These are phyloP conservation scores for Thalassarche chlororhynchos DNA, from an alignment of 2,113 vertebrate genomes.

Conservation along the genomic window DNA sequence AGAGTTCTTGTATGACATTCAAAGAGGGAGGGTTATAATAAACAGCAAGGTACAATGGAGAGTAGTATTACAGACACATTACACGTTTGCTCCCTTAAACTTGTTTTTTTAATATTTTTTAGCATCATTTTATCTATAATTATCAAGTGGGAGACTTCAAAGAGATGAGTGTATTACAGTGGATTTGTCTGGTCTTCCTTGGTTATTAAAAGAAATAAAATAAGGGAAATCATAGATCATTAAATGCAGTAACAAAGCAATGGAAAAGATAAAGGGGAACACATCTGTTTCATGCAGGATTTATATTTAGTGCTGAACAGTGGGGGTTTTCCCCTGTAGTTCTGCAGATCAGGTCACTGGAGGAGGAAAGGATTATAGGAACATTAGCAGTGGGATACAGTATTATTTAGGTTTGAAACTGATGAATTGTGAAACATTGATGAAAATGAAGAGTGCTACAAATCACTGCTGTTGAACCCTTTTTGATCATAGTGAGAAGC, in stretches of 20 bases:
- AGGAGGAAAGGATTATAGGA: not conserved
- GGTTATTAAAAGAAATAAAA: conserved; percentile 38
- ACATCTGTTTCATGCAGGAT: conserved; percentile 41
- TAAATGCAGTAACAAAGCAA: conserved; percentile 53
- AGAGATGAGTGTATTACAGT: not conserved
- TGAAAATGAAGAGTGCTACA: conserved; percentile 43
- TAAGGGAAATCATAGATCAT: conserved; percentile 25
- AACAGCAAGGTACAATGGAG: not conserved
- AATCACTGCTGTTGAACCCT: conserved; percentile 30
- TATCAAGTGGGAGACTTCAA: conserved; percentile 25
- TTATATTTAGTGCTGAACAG: conserved; percentile 53
- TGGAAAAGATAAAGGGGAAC: conserved; percentile 46
- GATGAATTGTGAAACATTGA: not conserved
- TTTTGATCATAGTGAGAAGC: conserved; percentile 14
- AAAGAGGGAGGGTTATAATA: not conserved
- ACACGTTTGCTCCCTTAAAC: not conserved
- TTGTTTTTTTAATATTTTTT: not conserved
- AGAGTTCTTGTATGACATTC: not conserved
- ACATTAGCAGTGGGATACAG: conserved; percentile 1
- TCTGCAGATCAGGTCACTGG: conserved; percentile 1
- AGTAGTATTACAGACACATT: not conserved
- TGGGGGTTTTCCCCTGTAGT: not conserved
- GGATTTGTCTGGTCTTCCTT: conserved; percentile 4
- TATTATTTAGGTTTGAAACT: conserved; percentile 27
- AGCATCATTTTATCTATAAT: conserved; percentile 13